Evolutionary conservation across 2,888 invertebrate species (phyloP).

Genomic region (Diarsia rubi): DNA sequence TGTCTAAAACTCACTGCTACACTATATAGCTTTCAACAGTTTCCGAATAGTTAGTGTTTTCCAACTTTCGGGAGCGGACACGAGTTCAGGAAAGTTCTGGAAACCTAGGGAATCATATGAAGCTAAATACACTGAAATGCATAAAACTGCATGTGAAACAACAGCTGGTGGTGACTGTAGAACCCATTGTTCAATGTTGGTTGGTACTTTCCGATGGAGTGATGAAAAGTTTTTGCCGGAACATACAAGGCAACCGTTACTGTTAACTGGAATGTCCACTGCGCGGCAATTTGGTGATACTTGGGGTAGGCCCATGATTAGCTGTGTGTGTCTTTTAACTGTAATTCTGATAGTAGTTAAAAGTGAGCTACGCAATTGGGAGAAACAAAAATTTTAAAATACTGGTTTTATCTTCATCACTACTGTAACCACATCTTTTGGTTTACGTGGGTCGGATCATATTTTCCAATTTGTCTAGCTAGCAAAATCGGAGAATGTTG

Average conservation of each 20-base stretch:
- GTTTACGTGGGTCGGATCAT: too few species aligned
- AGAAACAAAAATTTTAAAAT: too few species aligned
- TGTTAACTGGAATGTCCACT: not conserved
- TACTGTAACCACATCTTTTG: too few species aligned
- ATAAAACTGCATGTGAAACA: slow-evolving; percentile 33
- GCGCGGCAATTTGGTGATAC: too few species aligned
- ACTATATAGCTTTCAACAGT: slow-evolving; percentile 14
- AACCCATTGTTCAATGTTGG: not conserved
- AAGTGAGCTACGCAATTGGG: too few species aligned
- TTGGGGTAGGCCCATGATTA: too few species aligned
- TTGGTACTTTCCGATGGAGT: not conserved
- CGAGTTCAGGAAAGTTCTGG: slow-evolving; percentile 26
- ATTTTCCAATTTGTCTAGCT: too few species aligned
- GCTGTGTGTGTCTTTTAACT: too few species aligned
- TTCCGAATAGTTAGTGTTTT: slow-evolving; percentile 41
- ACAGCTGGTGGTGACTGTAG: slow-evolving; percentile 6
- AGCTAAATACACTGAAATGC: slow-evolving; percentile 38
- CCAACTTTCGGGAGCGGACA: slow-evolving; percentile 34
- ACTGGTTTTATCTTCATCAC: too few species aligned
- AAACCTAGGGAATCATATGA: slow-evolving; percentile 21
- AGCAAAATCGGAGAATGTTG: too few species aligned
- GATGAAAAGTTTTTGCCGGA: not conserved
- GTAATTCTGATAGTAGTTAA: too few species aligned
- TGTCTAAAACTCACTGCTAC: slow-evolving; percentile 24
- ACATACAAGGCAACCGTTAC: not conserved